Base-by-base conservation (phyloP, 1,140 invertebrate species). In the Drosophila melanica region DNA sequence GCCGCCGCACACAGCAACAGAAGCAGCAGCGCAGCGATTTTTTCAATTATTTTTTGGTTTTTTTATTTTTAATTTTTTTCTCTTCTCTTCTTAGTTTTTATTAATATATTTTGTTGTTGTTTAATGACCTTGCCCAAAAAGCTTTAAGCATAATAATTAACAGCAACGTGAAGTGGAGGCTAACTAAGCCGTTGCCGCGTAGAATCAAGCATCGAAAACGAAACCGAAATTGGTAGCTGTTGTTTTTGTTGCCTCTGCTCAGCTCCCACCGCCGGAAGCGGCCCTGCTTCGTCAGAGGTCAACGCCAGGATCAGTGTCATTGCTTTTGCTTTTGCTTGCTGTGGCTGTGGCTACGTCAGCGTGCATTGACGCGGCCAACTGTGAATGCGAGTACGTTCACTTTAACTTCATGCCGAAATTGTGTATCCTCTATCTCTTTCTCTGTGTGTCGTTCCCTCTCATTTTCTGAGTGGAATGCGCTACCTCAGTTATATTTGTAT, bases 101-200 rank as follows among this genome's bases (percentile, higher is more conserved):
- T 23, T 14, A 23, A 30, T 48, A 20, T 9, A 20, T 1, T 20
- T 23, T 51, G 18, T 57, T 58, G 35, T 57, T 14, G 51, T 30
- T 80, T 69, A 82, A 87, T 87, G 84, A 87, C 84, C 84, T 87
- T 84, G 84, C 85, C 84, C 63, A 82, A 84, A 84, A 79, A 87
- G 84, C 84, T 89, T 75, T 54, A 70, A 89, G 84, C 84, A 89
- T 89, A 84, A 89, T 89, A 89, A 89, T 89, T 89, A 89, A 89
- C 81, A 89, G 7, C 55, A 75, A 75, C 41, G 44, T 14, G 37
- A 44, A 75, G 69, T 77, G 72, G 84, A 81, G 70, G 69, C 69
- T 72, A 72, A 50, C 66, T 78, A 77, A 77, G 80, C 66, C 51
- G 75, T 50, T 71, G 78, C 73, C 64, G 65, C 77, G 79, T 86